A percentile compares a stretch with the other conserved stretches of the same genome.
Conservation (phyloP, 1,140 invertebrate genomes). For the Onthophagus taurus region DNA sequence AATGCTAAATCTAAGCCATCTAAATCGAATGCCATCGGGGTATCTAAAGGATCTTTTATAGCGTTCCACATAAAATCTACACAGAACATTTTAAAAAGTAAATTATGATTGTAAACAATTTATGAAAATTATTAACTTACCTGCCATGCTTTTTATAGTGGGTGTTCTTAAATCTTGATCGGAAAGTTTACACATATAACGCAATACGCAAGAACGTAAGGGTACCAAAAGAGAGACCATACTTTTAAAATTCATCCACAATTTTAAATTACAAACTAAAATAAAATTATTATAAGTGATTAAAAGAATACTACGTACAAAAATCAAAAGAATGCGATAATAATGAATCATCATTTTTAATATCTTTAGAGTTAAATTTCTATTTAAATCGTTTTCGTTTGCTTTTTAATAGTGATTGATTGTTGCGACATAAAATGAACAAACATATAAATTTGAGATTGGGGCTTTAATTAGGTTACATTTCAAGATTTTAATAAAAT, state of each 20-base stretch:
- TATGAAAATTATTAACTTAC: conserved; percentile 39
- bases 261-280: conserved; percentile 76
- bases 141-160: conserved; percentile 83
- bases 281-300: conserved; percentile 10
- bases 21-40: conserved; percentile 74
- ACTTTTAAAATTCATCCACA: conserved; percentile 89
- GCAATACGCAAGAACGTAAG: conserved; percentile 71
- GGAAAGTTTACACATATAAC: conserved; percentile 86
- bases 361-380: too few relatives aligned
- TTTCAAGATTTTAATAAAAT: too few relatives aligned
- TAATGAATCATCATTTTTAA: too few relatives aligned
- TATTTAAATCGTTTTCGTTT: too few relatives aligned
- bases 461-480: too few relatives aligned
- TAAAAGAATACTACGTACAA: background rate
- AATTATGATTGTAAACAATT: background rate
- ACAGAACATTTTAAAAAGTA: conserved; percentile 21
- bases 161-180: conserved; percentile 82
- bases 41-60: conserved; percentile 82
- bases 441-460: too few relatives aligned
- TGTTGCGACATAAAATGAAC: too few relatives aligned
- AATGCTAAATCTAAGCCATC: conserved; percentile 86
- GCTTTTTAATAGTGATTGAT: too few relatives aligned
- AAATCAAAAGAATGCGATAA: too few relatives aligned
- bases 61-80: conserved; percentile 88
- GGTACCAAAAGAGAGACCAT: conserved; percentile 82